phyloP scores from a whole-genome alignment of 2,888 invertebrate species.

The Pterostichus madidus region DNA sequence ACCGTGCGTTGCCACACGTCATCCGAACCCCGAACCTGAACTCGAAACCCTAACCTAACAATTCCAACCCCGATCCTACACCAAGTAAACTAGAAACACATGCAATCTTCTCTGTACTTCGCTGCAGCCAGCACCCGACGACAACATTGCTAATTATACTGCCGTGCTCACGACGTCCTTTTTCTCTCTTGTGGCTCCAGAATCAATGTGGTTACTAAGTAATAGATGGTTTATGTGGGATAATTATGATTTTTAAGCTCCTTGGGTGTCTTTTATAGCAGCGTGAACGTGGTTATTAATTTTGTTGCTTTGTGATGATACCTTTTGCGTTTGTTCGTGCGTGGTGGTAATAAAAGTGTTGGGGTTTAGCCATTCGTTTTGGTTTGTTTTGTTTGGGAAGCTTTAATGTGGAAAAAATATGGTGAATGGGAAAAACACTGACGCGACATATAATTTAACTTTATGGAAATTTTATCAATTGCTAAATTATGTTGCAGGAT shows the following conservation, averaged over 20 bases:
- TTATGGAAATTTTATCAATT: conserved; percentile 31
- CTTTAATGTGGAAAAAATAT: conserved; percentile 34
- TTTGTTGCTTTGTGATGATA: conserved; percentile 50
- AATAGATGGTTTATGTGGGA: conserved; percentile 21
- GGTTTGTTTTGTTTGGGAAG: conserved; percentile 44
- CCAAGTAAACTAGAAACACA: not conserved
- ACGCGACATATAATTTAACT: conserved; percentile 39
- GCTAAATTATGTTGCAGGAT: no score
- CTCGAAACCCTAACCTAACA: conserved; percentile 39
- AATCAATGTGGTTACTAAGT: conserved; percentile 45
- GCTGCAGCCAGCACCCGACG: conserved; percentile 26
- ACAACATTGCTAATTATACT: conserved; percentile 53
- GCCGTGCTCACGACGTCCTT: conserved; percentile 2
- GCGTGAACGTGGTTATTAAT: conserved; percentile 24
- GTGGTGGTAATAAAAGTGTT: conserved; percentile 43
- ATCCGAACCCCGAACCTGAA: conserved; percentile 27
- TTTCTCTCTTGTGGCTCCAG: conserved; percentile 22
- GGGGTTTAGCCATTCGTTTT: conserved; percentile 32
- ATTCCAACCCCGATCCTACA: conserved; percentile 28
- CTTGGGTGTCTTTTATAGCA: conserved; percentile 21
- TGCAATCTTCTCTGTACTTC: conserved; percentile 27
- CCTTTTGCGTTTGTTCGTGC: conserved; percentile 39
- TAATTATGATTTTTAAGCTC: conserved; percentile 16
- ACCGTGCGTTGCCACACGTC: conserved; percentile 29
- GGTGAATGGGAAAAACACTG: conserved; percentile 47